Evolutionary conservation across 2,888 invertebrate genomes (phyloP).

Genomic region (Chloromyia formosa): DNA sequence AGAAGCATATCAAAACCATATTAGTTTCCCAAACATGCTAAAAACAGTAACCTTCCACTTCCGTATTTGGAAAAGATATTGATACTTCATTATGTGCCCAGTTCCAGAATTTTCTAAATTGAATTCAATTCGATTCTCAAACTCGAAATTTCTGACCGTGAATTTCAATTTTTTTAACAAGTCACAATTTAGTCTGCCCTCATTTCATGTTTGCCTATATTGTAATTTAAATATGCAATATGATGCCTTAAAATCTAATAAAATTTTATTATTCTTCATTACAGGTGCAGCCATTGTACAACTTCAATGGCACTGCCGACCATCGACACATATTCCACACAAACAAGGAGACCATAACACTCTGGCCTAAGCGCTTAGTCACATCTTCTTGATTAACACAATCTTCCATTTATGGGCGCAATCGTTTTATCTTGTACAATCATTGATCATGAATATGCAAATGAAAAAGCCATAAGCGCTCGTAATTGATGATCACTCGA

Average conservation of each 20-base stretch:
- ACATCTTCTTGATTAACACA: neutral
- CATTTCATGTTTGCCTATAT: too few species aligned
- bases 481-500: neutral
- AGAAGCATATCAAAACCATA: too few species aligned
- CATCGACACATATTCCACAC: neutral
- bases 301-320: constrained; percentile 1
- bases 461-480: constrained; percentile 8
- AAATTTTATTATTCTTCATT: neutral
- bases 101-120: too few species aligned
- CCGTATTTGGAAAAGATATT: too few species aligned
- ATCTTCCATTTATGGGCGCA: constrained; percentile 7
- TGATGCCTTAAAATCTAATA: neutral
- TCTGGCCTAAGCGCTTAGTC: constrained; percentile 3
- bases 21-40: too few species aligned
- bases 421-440: neutral
- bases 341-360: neutral
- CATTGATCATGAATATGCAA: constrained; percentile 15
- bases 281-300: neutral
- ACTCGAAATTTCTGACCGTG: too few species aligned
- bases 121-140: too few species aligned
- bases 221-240: too few species aligned
- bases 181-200: too few species aligned
- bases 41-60: too few species aligned
- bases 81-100: too few species aligned
- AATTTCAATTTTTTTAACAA: too few species aligned